A percentile compares a stretch with the other conserved stretches of the same genome.
Conservation (phyloP, 2,888 invertebrate genomes). For the Ochlodes sylvanus region DNA sequence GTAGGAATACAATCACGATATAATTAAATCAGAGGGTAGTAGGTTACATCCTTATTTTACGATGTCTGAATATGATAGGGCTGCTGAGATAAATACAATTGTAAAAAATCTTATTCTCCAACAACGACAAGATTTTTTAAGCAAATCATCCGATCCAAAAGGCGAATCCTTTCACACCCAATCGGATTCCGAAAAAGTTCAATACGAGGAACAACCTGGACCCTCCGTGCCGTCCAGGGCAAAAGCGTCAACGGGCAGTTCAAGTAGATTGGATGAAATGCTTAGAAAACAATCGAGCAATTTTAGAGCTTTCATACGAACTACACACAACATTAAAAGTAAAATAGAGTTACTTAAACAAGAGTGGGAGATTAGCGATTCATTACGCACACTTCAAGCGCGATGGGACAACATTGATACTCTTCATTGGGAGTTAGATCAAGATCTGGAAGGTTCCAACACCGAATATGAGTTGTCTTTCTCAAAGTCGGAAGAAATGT, state of each 20-base stretch:
- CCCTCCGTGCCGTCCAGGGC: constrained; percentile 4
- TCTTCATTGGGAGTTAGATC: constrained; percentile 13
- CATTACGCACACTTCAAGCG: constrained; percentile 9
- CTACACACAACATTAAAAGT: no score
- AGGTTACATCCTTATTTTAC: constrained; percentile 24
- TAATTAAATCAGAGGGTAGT: constrained; percentile 11
- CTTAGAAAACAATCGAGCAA: neutral
- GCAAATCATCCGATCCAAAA: neutral
- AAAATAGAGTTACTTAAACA: no score
- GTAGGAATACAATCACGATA: constrained; percentile 6
- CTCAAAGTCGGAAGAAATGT: constrained; percentile 13
- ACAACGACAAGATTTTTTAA: constrained; percentile 8
- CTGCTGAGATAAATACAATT: neutral
- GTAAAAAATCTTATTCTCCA: constrained; percentile 4
- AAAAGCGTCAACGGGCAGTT: neutral
- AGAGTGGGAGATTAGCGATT: neutral
- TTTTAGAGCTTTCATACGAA: no score
- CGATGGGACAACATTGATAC: constrained; percentile 13
- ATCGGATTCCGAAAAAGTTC: neutral
- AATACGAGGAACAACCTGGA: constrained; percentile 1
- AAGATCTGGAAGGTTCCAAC: constrained; percentile 11
- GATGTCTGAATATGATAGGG: constrained; percentile 23
- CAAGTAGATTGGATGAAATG: neutral
- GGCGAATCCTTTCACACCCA: neutral
- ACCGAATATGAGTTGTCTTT: constrained; percentile 4